Base-by-base conservation (phyloP, 2,888 invertebrate species). In the Myopa testacea region DNA sequence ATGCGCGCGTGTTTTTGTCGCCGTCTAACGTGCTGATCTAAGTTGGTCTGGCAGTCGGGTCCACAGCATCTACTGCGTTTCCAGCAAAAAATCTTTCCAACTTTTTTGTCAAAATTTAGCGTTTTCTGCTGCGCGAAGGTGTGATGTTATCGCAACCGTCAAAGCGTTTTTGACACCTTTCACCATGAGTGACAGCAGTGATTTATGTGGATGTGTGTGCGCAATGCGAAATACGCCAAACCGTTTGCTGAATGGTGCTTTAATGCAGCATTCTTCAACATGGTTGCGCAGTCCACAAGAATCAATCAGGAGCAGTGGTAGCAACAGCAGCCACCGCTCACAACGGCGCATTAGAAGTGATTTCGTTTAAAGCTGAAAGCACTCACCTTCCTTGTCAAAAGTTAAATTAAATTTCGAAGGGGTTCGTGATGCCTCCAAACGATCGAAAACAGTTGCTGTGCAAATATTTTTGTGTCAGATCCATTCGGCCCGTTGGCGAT, bases 21-120 rank as follows among this genome's bases (percentile, higher is more conserved):
- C 34, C 52, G 69, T 69, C 50, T 86, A 86, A 86, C 85, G 85
- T 85, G 83, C 84, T 78, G 84, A 84, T 84, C 82, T 82, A 81
- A 83, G 76, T 75, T 45, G 62, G 40, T 19, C 45, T 62, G 71
- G 38, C 73, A 45, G 63, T 50, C 34, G 26, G 60, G 26, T 19
- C 16, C 34, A 19, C 50, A 58, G 72, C 72, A 12, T 62, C 40
- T n/a, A 16, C 38, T 67, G 67, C 38, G 40, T 40, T 58, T 10
- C 62, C n/a, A 6, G 62, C 62, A 50, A 14, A 50, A 50, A 14
- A 50, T 50, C 50, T 10, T 52, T 69, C 50, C 26, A 40, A 60
- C 40, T 72, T 19, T 19, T n/a, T 60, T 72, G 72, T 72, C 72
- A 62, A 72, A 63, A 63, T 63, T 73, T 62, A 45, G 73, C 73